Conservation (phyloP, 2,888 invertebrate genomes). For the Lochmaea crataegi region DNA sequence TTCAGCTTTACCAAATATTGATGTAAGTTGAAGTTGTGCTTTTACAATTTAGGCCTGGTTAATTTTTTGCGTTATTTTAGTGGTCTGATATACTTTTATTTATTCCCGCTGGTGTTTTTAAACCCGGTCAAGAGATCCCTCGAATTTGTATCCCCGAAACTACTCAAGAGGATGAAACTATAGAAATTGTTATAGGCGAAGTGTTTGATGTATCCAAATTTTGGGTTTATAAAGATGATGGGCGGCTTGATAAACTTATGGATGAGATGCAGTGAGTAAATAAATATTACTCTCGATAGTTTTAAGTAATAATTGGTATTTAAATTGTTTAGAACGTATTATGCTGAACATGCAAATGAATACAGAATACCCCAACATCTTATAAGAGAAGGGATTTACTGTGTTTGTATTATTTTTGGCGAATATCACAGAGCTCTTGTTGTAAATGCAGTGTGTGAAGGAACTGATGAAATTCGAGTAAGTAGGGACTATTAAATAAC, state of each 20-base stretch:
- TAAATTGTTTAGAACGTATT: constrained; percentile 49
- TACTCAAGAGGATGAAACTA: constrained; percentile 43
- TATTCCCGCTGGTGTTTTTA: constrained; percentile 52
- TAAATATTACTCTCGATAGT: neutral
- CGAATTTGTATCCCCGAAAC: constrained; percentile 45
- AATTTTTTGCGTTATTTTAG: constrained; percentile 32
- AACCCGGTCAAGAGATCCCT: constrained; percentile 50
- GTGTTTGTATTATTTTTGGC: constrained; percentile 64
- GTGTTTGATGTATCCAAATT: constrained; percentile 72
- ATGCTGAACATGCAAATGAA: constrained; percentile 35
- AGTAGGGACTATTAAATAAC: constrained; percentile 1
- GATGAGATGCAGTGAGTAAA: constrained; percentile 65
- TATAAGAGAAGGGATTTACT: constrained; percentile 65
- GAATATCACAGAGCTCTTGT: constrained; percentile 68
- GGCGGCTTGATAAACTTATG: constrained; percentile 66
- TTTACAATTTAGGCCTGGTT: neutral
- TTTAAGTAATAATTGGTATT: constrained; percentile 25
- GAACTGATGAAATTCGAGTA: neutral
- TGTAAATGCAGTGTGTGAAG: neutral
- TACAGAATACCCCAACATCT: constrained; percentile 49
- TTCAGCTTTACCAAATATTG: constrained; percentile 39
- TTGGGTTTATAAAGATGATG: constrained; percentile 67
- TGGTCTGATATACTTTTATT: constrained; percentile 44
- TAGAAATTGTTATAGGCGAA: constrained; percentile 67
- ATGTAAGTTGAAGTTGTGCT: constrained; percentile 35